Evolutionary conservation across 2,113 vertebrate genomes (phyloP), one percentile per base, ranked within the genome.

Genomic region (Aplodontia rufa): DNA sequence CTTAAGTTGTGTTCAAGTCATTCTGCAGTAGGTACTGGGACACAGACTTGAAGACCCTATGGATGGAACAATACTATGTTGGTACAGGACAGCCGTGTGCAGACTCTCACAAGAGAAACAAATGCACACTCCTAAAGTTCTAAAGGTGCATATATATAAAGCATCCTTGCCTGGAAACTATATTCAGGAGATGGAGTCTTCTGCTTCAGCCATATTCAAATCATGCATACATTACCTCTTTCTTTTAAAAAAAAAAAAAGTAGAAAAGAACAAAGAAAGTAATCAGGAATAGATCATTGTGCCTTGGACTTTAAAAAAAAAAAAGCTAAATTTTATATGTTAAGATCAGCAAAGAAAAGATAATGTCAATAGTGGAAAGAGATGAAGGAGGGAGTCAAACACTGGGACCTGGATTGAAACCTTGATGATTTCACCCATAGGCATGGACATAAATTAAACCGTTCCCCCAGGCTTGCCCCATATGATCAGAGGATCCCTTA

Each of bases 291-390:
- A 26, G 88, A 58, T 69, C 28, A 42, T 42, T 24, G 78, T 85
- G 47, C 42, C 1, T 80, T 60, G 62, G 35, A 60, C 78, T 89
- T 80, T 71, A 20, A 5, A n/a, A 64, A 81, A 94, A 81, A 16
- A 24, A 26, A 9, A 58, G 9, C 8, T 8, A 58, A 58, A 58
- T 88, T 94, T 87, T 72, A 16, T 47, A 42, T n/a, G n/a, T 37
- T 74, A 87, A 93, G 55, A 93, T 64, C 62, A 94, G 45, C 30
- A 89, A 96, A 76, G 64, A 71, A 92, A 96, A 87, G 51, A 84
- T 32, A 74, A 30, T n/a, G 47, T 83, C 74, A 71, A 62, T 66
- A 42, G 14, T 76, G 62, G 0, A 28, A 69, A 45, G 60, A 91
- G 74, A 49, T 62, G 53, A 85, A 83, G 10, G 37, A 8, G 87